A percentile compares a stretch with the other conserved stretches of the same genome.
Conservation (phyloP, 2,888 invertebrate species). For the Bombyx huttoni region DNA sequence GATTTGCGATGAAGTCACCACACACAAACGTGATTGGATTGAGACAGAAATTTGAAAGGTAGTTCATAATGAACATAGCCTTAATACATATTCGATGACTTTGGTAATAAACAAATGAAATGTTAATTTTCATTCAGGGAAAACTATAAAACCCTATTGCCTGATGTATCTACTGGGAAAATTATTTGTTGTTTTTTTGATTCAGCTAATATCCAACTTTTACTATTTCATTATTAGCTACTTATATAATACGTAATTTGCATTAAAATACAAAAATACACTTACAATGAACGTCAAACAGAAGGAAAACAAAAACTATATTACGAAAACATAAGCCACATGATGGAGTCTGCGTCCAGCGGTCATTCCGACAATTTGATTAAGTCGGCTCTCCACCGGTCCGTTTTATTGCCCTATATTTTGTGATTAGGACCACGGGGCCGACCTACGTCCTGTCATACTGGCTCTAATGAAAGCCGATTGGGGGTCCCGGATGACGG, state of each 20-base stretch:
- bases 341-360: conserved; percentile 18
- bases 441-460: conserved; percentile 21
- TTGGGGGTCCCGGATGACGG: conserved; percentile 5
- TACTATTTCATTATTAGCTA: not conserved
- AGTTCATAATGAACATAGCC: no score
- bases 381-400: conserved; percentile 44
- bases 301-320: not conserved
- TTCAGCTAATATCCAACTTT: no score
- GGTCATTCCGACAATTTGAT: conserved; percentile 59
- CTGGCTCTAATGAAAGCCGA: conserved; percentile 13
- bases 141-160: no score
- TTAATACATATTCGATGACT: no score
- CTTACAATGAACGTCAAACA: not conserved
- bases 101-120: no score
- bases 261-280: not conserved
- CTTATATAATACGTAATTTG: not conserved
- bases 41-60: no score
- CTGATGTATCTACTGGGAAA: no score
- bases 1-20: not conserved
- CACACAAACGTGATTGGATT: not conserved
- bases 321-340: conserved; percentile 1
- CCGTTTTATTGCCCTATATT: conserved; percentile 64
- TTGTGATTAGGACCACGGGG: conserved; percentile 56
- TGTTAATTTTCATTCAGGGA: no score
- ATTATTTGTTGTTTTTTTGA: no score